A percentile compares a stretch with the other conserved stretches of the same genome.
phyloP scores from a whole-genome alignment of 2,113 vertebrate species.

The Misgurnus anguillicaudatus region DNA sequence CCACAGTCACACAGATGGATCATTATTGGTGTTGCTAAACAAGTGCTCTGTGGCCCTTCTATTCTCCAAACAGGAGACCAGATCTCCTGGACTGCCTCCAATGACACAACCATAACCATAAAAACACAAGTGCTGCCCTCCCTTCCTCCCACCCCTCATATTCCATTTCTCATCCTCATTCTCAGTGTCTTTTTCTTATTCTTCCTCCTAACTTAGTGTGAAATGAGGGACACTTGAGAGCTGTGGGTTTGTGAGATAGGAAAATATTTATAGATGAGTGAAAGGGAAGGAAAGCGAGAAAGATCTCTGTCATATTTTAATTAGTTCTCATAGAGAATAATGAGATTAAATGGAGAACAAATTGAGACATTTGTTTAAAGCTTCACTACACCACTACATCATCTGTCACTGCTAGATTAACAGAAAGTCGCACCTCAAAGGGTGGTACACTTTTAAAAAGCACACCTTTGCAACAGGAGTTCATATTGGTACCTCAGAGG shows the following conservation, averaged over 20 bases:
- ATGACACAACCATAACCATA: not conserved
- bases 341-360: not conserved
- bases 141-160: not conserved
- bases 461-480: no score
- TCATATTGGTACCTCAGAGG: no score
- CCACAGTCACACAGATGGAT: conserved; percentile 32
- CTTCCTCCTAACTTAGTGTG: conserved; percentile 7
- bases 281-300: not conserved
- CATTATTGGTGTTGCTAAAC: conserved; percentile 42
- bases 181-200: not conserved
- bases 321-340: not conserved
- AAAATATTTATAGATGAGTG: not conserved
- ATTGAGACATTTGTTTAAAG: not conserved
- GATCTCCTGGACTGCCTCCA: conserved; percentile 9
- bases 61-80: conserved; percentile 3
- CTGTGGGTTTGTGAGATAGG: conserved; percentile 8
- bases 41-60: conserved; percentile 23
- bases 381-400: not conserved
- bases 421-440: no score
- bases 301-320: not conserved
- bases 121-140: not conserved
- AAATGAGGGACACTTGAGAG: conserved; percentile 24
- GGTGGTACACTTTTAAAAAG: no score
- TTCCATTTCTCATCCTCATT: not conserved
- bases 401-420: no score